A percentile compares a stretch with the other conserved stretches of the same genome.
These are phyloP conservation scores for Tetraneura akinire DNA, from an alignment of 1,140 invertebrate species.

Conservation along the genomic window DNA sequence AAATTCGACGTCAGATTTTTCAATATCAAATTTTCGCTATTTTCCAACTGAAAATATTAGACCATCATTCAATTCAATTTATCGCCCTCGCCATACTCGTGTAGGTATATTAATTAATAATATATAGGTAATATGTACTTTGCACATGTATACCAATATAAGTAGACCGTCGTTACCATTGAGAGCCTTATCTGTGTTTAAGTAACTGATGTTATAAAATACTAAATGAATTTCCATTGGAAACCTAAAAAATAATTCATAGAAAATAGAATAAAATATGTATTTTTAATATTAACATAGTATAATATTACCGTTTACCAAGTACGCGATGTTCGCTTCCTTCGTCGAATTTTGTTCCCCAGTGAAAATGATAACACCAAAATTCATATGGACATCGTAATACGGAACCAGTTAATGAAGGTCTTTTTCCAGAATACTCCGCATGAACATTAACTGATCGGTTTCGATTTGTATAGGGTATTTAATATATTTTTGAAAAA, in stretches of 20 bases:
- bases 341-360: background rate
- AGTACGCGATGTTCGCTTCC: background rate
- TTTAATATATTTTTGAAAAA: too few species aligned
- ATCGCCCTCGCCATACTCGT: too few species aligned
- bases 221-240: conserved; percentile 26
- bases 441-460: background rate
- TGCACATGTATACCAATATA: background rate
- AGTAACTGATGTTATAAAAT: conserved; percentile 2
- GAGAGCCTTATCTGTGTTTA: background rate
- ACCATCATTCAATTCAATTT: too few species aligned
- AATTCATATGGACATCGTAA: conserved; percentile 14
- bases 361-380: conserved; percentile 21
- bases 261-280: too few species aligned
- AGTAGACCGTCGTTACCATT: background rate
- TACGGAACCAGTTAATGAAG: background rate
- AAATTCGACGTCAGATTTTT: background rate
- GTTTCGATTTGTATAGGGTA: too few species aligned
- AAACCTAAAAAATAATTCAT: background rate
- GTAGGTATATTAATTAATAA: too few species aligned
- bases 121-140: too few species aligned
- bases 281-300: too few species aligned
- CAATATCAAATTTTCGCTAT: background rate
- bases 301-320: background rate
- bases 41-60: background rate
- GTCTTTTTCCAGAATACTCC: background rate